Evolutionary conservation across 2,888 invertebrate genomes (phyloP), one percentile per base, ranked within the genome.

Genomic region (Apotomis betuletana): DNA sequence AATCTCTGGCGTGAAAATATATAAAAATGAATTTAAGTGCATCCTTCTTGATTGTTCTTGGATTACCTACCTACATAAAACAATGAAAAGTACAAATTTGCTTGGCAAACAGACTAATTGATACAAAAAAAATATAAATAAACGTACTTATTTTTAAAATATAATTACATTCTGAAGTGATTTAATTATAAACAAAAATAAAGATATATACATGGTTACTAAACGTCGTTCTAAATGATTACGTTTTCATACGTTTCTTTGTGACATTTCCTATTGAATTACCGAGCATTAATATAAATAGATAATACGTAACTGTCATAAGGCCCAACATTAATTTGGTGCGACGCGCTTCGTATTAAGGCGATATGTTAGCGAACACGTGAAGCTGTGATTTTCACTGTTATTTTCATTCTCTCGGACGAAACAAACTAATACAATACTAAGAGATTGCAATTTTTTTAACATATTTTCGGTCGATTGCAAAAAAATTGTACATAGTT

Each of bases 71-170:
- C n/a, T n/a, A 27, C 1, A 27, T 27, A 27, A 27, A 27, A 27
- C 27, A 27, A 27, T 27, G 27, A 6, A 5, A 49, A 15, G 38
- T 44, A 44, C 13, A 60, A 44, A 3, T 15, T 46, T 44, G 58
- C 36, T 67, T 64, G 67, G 38, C 67, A 58, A 58, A 49, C 49
- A 65, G 67, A 67, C 41, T 44, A 27, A 41, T 38, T 6, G 38
- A 13, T 54, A 41, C 6, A 64, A 54, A 4, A 10, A 10, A 44
- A 44, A 54, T 38, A 36, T 4, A 15, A 13, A 54, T 13, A 52
- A 41, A 12, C 27, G 46, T 46, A 46, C 57, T 49, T 49, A 9
- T 10, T 10, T 10, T 6, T 6, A 41, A 49, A 49, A 10, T 49
- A 49, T 10, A 41, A 41, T 6, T 49, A 49, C 3, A 49, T 49